Base-by-base conservation (phyloP, 2,113 vertebrate species). In the Furnarius figulus region DNA sequence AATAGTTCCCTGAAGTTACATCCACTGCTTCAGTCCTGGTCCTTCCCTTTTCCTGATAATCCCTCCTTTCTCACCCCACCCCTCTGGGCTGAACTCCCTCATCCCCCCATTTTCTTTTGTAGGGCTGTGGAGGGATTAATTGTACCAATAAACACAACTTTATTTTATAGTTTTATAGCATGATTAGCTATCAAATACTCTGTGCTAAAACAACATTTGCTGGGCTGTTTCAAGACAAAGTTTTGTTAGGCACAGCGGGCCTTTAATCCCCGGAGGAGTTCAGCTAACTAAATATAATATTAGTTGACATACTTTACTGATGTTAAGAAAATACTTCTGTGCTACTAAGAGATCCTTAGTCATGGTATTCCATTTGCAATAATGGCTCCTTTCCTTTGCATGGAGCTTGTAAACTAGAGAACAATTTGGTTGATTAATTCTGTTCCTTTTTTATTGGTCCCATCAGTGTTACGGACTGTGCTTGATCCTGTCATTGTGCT, bases 121-220 rank as follows among this genome's bases (percentile, higher is more conserved):
- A 89, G 91, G 97, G 95, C 94, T 90, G 20, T 30, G 80, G 65
- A 85, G 44, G 94, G 68, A 97, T 96, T 97, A 97, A 96, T 95
- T 93, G 94, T 96, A 89, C 96, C 96, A 96, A 97, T 97, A 97
- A 97, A 96, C 97, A 90, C 86, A 88, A 96, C 78, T 92, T 95
- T 97, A 96, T 95, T 95, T 96, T 95, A 95, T 86, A 82, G 91
- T 95, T 97, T 96, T 97, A 95, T 92, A 90, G 95, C 88, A 78
- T 21, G 91, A 97, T 96, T 85, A 90, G 95, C 95, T 96, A 95
- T 97, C 95, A 97, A 94, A 96, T 93, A 31, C 82, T 89, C 92
- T 16, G 52, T 89, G 73, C 95, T 96, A 91, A 96, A 97, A 97
- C 86, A 96, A 97, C 93, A 93, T 95, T 97, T 86, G 72, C 90